Percentiles rank a stretch among this genome's conserved stretches.
These are phyloP conservation scores for Microctenopoma steveboyesi DNA, from an alignment of 2,797 vertebrate genomes.

Conservation along the genomic window DNA sequence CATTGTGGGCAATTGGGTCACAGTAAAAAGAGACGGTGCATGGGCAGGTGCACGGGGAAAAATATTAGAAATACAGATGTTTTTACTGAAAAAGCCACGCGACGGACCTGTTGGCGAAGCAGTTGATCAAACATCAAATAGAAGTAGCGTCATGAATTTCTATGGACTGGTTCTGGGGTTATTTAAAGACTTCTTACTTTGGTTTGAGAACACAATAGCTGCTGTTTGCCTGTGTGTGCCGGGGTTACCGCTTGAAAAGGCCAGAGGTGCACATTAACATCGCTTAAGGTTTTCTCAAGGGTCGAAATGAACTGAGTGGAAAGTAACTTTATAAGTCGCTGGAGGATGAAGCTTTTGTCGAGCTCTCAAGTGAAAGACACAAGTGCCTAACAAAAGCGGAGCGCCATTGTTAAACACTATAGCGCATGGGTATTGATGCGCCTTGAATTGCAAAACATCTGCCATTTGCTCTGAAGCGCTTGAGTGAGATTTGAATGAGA, in stretches of 20 bases:
- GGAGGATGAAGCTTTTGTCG: conserved; percentile 86
- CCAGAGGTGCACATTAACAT: conserved; percentile 87
- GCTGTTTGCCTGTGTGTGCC: conserved; percentile 81
- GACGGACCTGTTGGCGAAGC: conserved; percentile 72
- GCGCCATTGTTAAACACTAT: conserved; percentile 82
- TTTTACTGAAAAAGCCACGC: conserved; percentile 76
- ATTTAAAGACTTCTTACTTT: conserved; percentile 83
- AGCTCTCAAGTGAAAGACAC: conserved; percentile 79
- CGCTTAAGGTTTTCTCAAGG: conserved; percentile 85
- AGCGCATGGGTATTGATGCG: conserved; percentile 83
- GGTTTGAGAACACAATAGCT: conserved; percentile 79
- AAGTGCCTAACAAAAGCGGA: conserved; percentile 81
- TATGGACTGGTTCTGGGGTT: conserved; percentile 82
- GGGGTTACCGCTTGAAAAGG: conserved; percentile 83
- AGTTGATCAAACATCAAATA: conserved; percentile 83
- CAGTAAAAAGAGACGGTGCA: conserved; percentile 63
- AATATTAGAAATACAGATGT: conserved; percentile 61
- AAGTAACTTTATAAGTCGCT: conserved; percentile 90
- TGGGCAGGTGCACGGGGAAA: conserved; percentile 57
- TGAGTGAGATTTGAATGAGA: conserved; percentile 82
- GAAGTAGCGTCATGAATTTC: conserved; percentile 84
- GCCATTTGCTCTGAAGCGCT: conserved; percentile 83
- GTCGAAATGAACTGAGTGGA: conserved; percentile 85
- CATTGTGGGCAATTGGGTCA: conserved; percentile 48
- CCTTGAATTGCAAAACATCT: conserved; percentile 89